Base-by-base conservation (phyloP, 2,888 invertebrate species). In the Mylabris sibirica region DNA sequence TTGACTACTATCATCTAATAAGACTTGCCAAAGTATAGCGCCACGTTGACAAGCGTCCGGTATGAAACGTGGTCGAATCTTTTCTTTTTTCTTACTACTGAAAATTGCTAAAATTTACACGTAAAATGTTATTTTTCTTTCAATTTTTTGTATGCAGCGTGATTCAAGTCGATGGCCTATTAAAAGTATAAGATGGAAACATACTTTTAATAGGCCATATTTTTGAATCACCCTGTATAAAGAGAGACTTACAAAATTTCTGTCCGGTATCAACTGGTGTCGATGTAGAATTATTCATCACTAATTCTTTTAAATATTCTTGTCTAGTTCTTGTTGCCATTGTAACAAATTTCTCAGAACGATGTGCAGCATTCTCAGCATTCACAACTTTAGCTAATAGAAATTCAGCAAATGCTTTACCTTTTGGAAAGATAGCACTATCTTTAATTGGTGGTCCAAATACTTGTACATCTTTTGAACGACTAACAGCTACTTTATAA, bases 291-390 rank as follows among this genome's bases (percentile, higher is more conserved):
- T 93, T 93, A 85, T 96, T 96, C 73, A 90, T 89, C 34, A 96
- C 93, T 78, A 97, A 88, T 85, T 98, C 98, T 84, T 97, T 97
- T 78, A 98, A 88, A 85, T 97, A 97, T 86, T 98, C 98, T 83
- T 97, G 95, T 74, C 98, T 88, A 57, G 98, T 98, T 78, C 98
- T 89, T 11, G 95, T 96, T 12, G 98, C 97, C 97, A 98, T 98
- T 61, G 96, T 96, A 65, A 95, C 94, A 86, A 98, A 98, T 86
- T 98, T 98, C 80, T 97, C 96, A 59, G 97, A 97, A 77, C 95
- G 90, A 83, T 98, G 97, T 12, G 97, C 97, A 12, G 98, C 97
- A 86, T 97, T 97, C 84, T 98, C 98, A 26, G 96, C 98, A 85
- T 98, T 98, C 74, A 98, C 96, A 53, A 96, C 93, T 91, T 98